Evolutionary conservation across 2,797 vertebrate genomes (phyloP).

Genomic region (Xiphorhynchus erythropygius): DNA sequence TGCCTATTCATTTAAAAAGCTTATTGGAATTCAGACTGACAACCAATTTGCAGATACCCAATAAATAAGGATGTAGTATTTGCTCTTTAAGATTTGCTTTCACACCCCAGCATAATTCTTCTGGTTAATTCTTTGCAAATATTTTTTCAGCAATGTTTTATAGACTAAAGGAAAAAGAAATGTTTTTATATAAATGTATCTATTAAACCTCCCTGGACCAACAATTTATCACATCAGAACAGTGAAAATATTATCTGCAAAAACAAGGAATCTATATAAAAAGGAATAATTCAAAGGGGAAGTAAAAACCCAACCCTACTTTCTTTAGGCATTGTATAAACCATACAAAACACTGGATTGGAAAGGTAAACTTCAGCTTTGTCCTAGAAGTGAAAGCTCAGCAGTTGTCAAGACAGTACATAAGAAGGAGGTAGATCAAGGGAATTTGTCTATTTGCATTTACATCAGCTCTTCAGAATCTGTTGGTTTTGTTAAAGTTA

Average conservation of each 20-base stretch:
- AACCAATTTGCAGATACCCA: background rate
- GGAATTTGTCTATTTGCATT: slow-evolving; percentile 4
- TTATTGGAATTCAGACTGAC: background rate
- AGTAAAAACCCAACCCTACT: rapidly evolving
- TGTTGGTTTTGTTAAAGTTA: background rate
- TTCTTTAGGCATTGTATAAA: background rate
- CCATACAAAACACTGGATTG: background rate
- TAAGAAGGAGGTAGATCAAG: background rate
- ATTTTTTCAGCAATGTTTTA: background rate
- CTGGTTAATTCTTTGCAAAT: background rate
- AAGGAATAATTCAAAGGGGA: background rate
- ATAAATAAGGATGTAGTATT: background rate
- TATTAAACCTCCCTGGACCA: background rate
- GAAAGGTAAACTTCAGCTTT: background rate
- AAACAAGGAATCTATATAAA: background rate
- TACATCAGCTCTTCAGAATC: background rate
- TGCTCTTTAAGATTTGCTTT: background rate
- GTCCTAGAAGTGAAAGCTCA: slow-evolving; percentile 13
- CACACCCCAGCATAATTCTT: background rate
- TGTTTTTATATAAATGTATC: background rate
- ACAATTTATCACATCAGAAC: background rate
- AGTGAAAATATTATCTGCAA: background rate
- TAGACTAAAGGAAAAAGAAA: background rate
- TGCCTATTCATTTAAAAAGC: background rate
- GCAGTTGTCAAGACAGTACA: background rate